Evolutionary conservation across 2,888 invertebrate genomes (phyloP).

Genomic region (Erynnis tages): DNA sequence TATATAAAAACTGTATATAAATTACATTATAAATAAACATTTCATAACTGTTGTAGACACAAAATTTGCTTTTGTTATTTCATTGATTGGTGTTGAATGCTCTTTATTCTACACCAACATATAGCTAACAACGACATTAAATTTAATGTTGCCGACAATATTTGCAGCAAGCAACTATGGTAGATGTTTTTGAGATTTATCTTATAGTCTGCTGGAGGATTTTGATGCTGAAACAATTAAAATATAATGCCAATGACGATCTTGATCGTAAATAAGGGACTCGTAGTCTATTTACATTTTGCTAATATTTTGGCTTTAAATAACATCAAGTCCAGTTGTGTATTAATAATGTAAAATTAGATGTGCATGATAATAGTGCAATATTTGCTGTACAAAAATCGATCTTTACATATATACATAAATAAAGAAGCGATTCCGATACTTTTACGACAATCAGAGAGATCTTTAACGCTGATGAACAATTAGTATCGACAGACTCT

Average conservation of each 20-base stretch:
- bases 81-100: too few species aligned
- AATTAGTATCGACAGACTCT: constrained; percentile 7
- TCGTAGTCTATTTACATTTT: not conserved
- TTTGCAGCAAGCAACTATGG: constrained; percentile 2
- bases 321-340: not conserved
- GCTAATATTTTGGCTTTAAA: not conserved
- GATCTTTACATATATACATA: constrained; percentile 19
- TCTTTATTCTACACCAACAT: constrained; percentile 6
- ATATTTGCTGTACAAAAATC: not conserved
- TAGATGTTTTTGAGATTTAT: constrained; percentile 8
- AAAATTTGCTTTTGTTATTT: not conserved
- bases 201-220: constrained; percentile 55
- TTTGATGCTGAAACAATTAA: constrained; percentile 77
- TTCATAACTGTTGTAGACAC: constrained; percentile 16
- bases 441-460: not conserved
- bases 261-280: constrained; percentile 1
- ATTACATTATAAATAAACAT: constrained; percentile 39
- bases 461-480: not conserved
- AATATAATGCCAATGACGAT: constrained; percentile 53
- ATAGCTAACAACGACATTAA: not conserved
- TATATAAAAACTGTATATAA: constrained; percentile 61
- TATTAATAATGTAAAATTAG: not conserved
- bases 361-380: too few species aligned
- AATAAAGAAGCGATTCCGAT: not conserved
- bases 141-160: constrained; percentile 1